Base-by-base conservation (phyloP, 2,113 vertebrate species). In the Ptilorrhoa leucosticta region DNA sequence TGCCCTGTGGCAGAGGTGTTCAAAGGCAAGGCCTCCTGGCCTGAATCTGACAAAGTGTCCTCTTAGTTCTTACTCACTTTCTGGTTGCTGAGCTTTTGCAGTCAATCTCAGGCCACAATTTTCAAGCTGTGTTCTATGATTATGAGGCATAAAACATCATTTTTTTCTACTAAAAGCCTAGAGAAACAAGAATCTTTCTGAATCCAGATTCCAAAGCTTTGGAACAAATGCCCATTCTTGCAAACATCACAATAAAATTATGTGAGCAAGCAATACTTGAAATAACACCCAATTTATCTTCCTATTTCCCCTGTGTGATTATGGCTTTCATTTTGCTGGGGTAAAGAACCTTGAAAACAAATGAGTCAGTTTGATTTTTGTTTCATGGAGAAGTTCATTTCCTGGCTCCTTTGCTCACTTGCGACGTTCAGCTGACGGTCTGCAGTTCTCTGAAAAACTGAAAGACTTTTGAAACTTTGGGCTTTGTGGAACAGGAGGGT, bases 281-380 rank as follows among this genome's bases (percentile, higher is more conserved):
- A 96, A 94, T 96, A 95, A 96, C 86, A 87, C 85, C 60, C 79
- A 83, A 92, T 96, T 96, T 94, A 83, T 95, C 96, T 92, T 96
- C 90, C 56, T 78, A 71, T 90, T 97, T 96, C 86, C 89, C 86
- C 77, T 91, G 61, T 91, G 72, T 96, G 96, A 95, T 97, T 95
- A 95, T 91, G 87, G 63, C 95, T 95, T 95, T 97, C 85, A 94
- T 95, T 95, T 95, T 15, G 7, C 85, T 89, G 80, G 61, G 40
- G 57, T 87, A 84, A 69, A 90, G 77, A 89, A 94, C 92, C 92
- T 86, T 89, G 93, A 93, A 96, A 96, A 94, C 87, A 96, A 96
- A 95, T 94, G 96, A 97, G 93, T 95, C 96, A 84, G 80, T 97
- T 70, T 90, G 93, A 90, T 93, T 96, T 96, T 96, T 93, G 82